Evolutionary conservation across 2,888 invertebrate species (phyloP), one percentile per base, ranked within the genome.

Genomic region (Crematogaster levior): DNA sequence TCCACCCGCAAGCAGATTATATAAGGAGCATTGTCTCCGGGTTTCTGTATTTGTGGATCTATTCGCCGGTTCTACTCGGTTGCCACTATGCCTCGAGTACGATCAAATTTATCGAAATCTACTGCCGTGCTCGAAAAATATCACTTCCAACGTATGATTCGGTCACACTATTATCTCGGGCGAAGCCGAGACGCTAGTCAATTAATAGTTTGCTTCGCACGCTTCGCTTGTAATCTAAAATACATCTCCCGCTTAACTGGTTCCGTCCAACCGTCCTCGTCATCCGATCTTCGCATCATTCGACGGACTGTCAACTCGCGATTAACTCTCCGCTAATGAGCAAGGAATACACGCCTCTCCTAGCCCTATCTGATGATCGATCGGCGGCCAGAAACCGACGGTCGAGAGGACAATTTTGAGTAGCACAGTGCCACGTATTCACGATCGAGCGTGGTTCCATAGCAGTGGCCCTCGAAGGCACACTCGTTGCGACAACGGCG

Each of bases 381-480:
- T 86, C 84, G 84, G 72, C 82, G 53, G 53, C 70, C 72, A 34
- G 82, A 70, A 85, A 90, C 84, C 87, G 89, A 85, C 89, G 63
- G n/a, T 68, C 21, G 27, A 75, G 75, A 51, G 89, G 86, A 87
- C 86, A 88, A 89, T 90, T 89, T 86, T 84, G 86, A 83, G 87
- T 79, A 81, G 77, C 68, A 90, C 90, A 90, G 84, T 86, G 85
- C 74, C 81, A 48, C 68, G 81, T 84, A 88, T 91, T 90, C 85
- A 89, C 75, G 70, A 81, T 53, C 63, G n/a, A 73, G 43, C 51
- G 81, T 82, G 84, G 85, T 83, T 85, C 83, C 85, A 80, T 84
- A n/a, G 27, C 84, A 53, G 40, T 24, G 65, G 37, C 68, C 66
- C 85, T 83, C 83, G 82, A 83, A 56, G 43, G 53, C 84, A 73